These are phyloP conservation scores for Tapirus terrestris DNA, from an alignment of 2,113 vertebrate genomes.

Conservation along the genomic window DNA sequence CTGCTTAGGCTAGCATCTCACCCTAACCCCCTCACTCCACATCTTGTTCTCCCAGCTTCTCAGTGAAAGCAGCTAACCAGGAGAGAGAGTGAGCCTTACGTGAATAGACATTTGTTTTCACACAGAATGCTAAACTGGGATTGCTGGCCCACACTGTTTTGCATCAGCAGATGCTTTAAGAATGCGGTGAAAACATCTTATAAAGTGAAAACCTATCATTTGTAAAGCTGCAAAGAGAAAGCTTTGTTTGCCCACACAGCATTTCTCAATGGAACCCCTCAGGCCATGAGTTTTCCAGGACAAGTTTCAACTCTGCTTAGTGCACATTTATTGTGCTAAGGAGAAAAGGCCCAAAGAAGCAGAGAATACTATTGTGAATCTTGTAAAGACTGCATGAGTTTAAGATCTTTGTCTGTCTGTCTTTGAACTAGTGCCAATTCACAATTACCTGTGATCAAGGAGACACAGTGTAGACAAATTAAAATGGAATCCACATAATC, in stretches of 20 bases:
- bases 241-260: constrained; percentile 79
- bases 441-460: constrained; percentile 68
- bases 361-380: constrained; percentile 34
- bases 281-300: constrained; percentile 73
- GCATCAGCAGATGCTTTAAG: constrained; percentile 78
- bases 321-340: constrained; percentile 65
- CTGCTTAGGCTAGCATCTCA: not conserved
- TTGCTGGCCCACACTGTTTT: constrained; percentile 65
- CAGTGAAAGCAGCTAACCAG: constrained; percentile 28
- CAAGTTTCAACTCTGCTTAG: constrained; percentile 76
- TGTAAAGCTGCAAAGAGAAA: constrained; percentile 77
- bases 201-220: constrained; percentile 80
- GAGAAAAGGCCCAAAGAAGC: constrained; percentile 65
- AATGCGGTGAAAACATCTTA: constrained; percentile 74
- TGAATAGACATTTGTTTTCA: constrained; percentile 77
- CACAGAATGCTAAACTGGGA: constrained; percentile 47
- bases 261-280: constrained; percentile 73
- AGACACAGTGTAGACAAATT: constrained; percentile 56
- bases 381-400: constrained; percentile 58
- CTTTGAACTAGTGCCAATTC: constrained; percentile 69
- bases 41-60: not conserved
- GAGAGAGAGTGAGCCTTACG: constrained; percentile 14
- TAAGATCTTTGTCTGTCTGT: constrained; percentile 46
- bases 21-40: not conserved
- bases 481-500: constrained; percentile 69